Conservation (phyloP, 1,140 invertebrate genomes). For the Megathymus violae region DNA sequence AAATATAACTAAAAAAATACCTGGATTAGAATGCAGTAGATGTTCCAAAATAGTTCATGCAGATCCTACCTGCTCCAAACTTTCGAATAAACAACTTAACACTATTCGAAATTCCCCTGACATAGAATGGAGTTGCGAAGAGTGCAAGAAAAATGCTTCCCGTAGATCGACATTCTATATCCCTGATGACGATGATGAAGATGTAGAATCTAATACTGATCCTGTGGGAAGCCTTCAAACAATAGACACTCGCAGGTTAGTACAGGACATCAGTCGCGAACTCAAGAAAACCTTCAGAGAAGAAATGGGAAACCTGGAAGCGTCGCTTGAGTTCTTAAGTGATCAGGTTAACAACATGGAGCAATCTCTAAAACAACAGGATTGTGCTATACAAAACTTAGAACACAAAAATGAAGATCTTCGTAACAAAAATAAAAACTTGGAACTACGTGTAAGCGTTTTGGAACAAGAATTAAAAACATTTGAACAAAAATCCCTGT, state of each 20-base stretch:
- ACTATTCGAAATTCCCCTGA: constrained; percentile 34
- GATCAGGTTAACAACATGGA: constrained; percentile 46
- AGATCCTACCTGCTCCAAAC: constrained; percentile 35
- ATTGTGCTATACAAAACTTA: constrained; percentile 38
- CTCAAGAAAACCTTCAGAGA: constrained; percentile 40
- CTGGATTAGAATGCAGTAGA: constrained; percentile 39
- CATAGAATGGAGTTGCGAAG: constrained; percentile 48
- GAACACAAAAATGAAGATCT: constrained; percentile 49
- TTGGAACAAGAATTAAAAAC: constrained; percentile 41
- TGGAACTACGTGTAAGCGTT: constrained; percentile 41
- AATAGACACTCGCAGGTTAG: constrained; percentile 28
- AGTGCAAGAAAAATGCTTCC: constrained; percentile 39
- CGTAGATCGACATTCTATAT: constrained; percentile 40
- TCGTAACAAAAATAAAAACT: constrained; percentile 48
- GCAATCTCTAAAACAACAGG: constrained; percentile 43
- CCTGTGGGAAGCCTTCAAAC: constrained; percentile 12
- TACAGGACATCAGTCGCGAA: constrained; percentile 40
- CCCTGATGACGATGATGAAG: constrained; percentile 39
- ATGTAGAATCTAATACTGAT: constrained; percentile 32
- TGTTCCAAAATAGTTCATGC: constrained; percentile 42
- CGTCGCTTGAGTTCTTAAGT: constrained; percentile 42
- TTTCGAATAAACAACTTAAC: constrained; percentile 39
- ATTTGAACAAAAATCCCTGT: constrained; percentile 44
- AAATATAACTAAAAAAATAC: constrained; percentile 40
- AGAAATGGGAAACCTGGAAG: constrained; percentile 31